Percentiles rank a stretch among this genome's conserved stretches.
Evolutionary conservation across 1,140 invertebrate genomes (phyloP).

Genomic region (Mylabris phalerata): DNA sequence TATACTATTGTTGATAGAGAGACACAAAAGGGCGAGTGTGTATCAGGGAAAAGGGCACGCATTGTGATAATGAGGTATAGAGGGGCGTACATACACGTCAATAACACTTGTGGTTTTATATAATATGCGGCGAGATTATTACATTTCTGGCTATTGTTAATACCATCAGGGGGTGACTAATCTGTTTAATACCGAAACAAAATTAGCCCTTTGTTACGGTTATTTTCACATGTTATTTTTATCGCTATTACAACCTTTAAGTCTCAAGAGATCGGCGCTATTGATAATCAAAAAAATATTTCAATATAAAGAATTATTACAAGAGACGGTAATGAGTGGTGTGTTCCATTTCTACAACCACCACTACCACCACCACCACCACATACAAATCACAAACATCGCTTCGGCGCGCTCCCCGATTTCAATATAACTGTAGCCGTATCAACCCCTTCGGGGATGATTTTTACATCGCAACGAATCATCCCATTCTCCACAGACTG

Average conservation of each 20-base stretch:
- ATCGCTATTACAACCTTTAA: too few species aligned
- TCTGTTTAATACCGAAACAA: background rate
- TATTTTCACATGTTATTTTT: too few species aligned
- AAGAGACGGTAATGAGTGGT: too few species aligned
- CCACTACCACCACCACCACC: too few species aligned
- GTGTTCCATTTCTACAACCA: too few species aligned
- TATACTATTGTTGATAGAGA: background rate
- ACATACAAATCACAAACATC: conserved; percentile 9
- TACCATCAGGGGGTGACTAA: conserved; percentile 8
- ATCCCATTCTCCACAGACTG: background rate
- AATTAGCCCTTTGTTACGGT: too few species aligned
- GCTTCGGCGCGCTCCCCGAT: conserved; percentile 23
- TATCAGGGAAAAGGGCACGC: conserved; percentile 7
- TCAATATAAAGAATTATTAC: too few species aligned
- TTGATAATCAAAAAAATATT: too few species aligned
- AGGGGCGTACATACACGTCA: conserved; percentile 6
- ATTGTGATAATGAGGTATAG: conserved; percentile 13
- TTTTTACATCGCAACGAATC: conserved; percentile 28
- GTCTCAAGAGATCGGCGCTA: too few species aligned
- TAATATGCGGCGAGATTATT: conserved; percentile 6
- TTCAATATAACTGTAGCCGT: conserved; percentile 29
- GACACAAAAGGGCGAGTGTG: too few species aligned
- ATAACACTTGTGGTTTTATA: conserved; percentile 10
- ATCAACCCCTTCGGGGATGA: conserved; percentile 33
- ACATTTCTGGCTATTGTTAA: conserved; percentile 5